A percentile compares a stretch with the other conserved stretches of the same genome.
These are phyloP conservation scores for Lamellibrachia satsuma DNA, from an alignment of 2,888 invertebrate species.

Conservation along the genomic window DNA sequence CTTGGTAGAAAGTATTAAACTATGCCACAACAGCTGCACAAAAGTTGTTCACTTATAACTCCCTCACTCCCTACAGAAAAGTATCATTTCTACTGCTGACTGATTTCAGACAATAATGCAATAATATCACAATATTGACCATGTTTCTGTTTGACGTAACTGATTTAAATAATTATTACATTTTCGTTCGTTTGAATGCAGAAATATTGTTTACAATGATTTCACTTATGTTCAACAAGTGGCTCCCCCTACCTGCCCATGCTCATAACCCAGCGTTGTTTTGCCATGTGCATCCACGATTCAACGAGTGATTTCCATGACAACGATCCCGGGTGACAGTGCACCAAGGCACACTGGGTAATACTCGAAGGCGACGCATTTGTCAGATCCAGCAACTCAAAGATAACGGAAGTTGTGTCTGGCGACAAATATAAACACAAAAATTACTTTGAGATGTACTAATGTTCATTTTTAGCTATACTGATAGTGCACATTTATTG, in stretches of 20 bases:
- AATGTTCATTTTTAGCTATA: no score
- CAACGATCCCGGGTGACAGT: conserved; percentile 51
- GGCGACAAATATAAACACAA: conserved; percentile 28
- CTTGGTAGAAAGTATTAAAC: background rate
- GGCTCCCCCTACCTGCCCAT: conserved; percentile 50
- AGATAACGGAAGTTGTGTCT: conserved; percentile 58
- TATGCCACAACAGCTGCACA: background rate
- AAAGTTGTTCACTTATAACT: background rate
- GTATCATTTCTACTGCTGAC: background rate
- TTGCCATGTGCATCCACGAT: conserved; percentile 57
- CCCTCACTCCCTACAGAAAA: background rate
- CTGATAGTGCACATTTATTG: no score
- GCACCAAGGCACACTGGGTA: conserved; percentile 54
- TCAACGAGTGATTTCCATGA: conserved; percentile 58
- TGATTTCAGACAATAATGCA: background rate
- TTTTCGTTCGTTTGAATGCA: background rate
- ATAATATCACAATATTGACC: background rate
- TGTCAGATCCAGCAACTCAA: conserved; percentile 49
- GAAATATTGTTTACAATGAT: background rate
- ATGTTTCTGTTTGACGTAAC: background rate
- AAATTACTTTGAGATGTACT: background rate
- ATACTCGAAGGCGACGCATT: conserved; percentile 57
- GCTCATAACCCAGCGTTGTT: conserved; percentile 57
- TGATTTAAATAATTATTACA: background rate
- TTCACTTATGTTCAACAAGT: background rate